phyloP scores from a whole-genome alignment of 2,113 vertebrate genomes.

The Cololabis saira region DNA sequence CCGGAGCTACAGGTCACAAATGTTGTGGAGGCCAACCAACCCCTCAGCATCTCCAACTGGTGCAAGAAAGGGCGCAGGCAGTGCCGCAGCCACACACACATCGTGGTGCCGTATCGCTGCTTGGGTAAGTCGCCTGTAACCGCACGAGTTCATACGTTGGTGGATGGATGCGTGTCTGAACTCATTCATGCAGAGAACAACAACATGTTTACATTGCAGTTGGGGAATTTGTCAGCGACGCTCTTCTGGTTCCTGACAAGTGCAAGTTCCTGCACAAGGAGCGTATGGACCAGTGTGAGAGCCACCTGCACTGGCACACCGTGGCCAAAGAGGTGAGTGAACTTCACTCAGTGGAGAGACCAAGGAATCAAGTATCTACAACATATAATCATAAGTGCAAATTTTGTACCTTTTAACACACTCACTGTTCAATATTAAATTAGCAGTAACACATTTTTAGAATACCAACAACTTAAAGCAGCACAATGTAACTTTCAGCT shows the following conservation, averaged over 20 bases:
- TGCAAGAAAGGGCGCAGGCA: conserved; percentile 92
- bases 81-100: conserved; percentile 89
- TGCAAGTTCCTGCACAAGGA: conserved; percentile 98
- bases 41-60: conserved; percentile 95
- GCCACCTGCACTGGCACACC: conserved; percentile 97
- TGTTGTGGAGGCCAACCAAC: conserved; percentile 97
- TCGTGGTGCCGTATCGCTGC: conserved; percentile 98
- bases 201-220: conserved; percentile 79
- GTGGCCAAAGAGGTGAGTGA: conserved; percentile 97
- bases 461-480: no score
- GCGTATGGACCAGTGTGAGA: conserved; percentile 96
- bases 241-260: conserved; percentile 96
- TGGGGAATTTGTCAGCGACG: conserved; percentile 97
- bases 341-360: no score
- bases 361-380: no score
- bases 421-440: no score
- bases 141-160: neutral
- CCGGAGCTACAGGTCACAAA: conserved; percentile 97
- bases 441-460: no score
- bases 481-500: no score
- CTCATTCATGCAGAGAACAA: conserved; percentile 7
- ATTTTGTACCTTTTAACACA: no score
- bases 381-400: no score
- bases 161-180: conserved; percentile 13
- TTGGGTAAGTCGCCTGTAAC: conserved; percentile 83